Evolutionary conservation across 1,140 invertebrate genomes (phyloP), one percentile per base, ranked within the genome.

Genomic region (Phymorhynchus buccinoides): DNA sequence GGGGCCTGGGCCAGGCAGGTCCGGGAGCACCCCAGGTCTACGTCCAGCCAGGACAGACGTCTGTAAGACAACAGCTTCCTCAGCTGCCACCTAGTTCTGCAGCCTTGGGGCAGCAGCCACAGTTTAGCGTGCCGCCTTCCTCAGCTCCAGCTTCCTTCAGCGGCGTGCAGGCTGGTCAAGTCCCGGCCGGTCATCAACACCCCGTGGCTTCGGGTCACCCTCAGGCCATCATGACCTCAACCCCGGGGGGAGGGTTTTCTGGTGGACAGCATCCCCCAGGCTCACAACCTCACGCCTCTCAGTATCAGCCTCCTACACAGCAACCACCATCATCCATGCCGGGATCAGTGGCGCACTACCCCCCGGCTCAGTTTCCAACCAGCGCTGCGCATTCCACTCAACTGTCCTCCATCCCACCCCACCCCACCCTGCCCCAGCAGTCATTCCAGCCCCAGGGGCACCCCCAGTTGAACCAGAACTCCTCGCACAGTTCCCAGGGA

Each of bases 361-460:
- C 48, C 77, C 27, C 48, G 35, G 22, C 68, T 78, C 83, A 87
- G 32, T n/a, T 56, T 62, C 56, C 56, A 68, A 18, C 22, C 87
- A 87, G 27, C 82, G 68, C 35, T 48, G 37, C 48, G 71, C 84
- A 80, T 80, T 35, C 84, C n/a, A n/a, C n/a, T n/a, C 81, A 81
- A 7, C 48, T 62, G n/a, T 71, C 62, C n/a, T 68, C 56, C 14
- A 35, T 56, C 41, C 41, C 52, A 62, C 9, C 75, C 52, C 83
- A 52, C 14, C 37, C 14, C 9, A 6, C 35, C n/a, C 30, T 32
- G n/a, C 41, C 37, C 14, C 77, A 52, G 30, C 73, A 77, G 27
- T 14, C 73, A 48, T 35, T 37, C 73, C 73, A 78, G 22, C 9
- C 37, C 32, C 84, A 41, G 35, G 37, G 48, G 30, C 12, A 56